phyloP scores from a whole-genome alignment of 2,113 vertebrate genomes.

The Chascanopsetta lugubris region DNA sequence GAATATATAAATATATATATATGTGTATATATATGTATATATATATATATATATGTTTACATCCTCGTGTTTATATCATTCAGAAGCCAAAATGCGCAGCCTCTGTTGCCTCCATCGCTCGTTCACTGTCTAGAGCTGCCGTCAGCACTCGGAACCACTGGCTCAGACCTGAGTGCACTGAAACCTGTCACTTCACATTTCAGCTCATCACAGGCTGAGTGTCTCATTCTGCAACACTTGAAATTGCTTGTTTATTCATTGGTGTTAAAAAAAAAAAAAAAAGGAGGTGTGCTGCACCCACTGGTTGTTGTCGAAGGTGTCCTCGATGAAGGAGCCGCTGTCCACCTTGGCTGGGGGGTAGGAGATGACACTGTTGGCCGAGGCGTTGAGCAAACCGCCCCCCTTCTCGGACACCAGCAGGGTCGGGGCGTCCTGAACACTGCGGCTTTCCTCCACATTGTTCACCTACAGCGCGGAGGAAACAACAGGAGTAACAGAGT shows the following conservation, averaged over 20 bases:
- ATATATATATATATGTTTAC: not conserved
- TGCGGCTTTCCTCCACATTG: constrained; percentile 82
- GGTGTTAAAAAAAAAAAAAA: too few relatives aligned
- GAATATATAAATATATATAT: not conserved
- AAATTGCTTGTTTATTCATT: too few relatives aligned
- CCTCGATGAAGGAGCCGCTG: constrained; percentile 60
- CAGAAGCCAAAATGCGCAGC: too few relatives aligned
- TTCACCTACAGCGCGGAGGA: constrained; percentile 83
- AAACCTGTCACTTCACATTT: too few relatives aligned
- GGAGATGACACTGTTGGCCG: constrained; percentile 77
- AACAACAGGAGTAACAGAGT: constrained; percentile 45
- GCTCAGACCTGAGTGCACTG: too few relatives aligned
- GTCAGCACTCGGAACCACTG: too few relatives aligned
- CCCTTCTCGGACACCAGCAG: constrained; percentile 88
- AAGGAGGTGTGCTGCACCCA: constrained; percentile 54
- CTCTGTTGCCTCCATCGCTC: too few relatives aligned
- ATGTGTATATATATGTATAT: not conserved
- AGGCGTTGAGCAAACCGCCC: constrained; percentile 70
- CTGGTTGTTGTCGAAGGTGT: constrained; percentile 67
- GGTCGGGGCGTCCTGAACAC: constrained; percentile 82
- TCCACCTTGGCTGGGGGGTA: constrained; percentile 73
- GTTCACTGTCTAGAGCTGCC: too few relatives aligned
- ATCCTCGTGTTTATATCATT: too few relatives aligned
- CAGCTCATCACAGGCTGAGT: too few relatives aligned
- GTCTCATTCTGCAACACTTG: too few relatives aligned